Evolutionary conservation across 2,797 vertebrate species (phyloP), one percentile per base, ranked within the genome.

Genomic region (Ctenopoma kingsleyae): DNA sequence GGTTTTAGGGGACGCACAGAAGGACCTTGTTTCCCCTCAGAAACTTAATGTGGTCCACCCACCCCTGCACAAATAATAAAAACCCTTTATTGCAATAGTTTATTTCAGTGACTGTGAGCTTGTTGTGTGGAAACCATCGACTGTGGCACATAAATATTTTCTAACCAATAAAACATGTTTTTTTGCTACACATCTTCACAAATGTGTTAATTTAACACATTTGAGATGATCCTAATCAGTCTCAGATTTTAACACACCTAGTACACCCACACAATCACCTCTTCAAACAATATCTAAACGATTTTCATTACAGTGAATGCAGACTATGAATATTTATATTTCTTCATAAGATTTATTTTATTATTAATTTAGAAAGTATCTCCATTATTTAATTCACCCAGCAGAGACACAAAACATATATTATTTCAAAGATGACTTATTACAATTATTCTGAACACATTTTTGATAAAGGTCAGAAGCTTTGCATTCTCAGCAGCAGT

Each of bases 1-100:
- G 84, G 48, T 82, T 86, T 82, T 76, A 64, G 35, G 48, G 67
- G 81, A 62, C 48, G 76, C 79, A 81, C 78, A 67, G 57, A 40
- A 62, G 66, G 38, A 10, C n/a, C 44, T 23, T 51, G 38, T 41
- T 44, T 19, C 12, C 25, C 30, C 13, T 8, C 0, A 50, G 35
- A 64, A 75, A 63, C 72, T 75, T 81, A 25, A 6, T 44, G 71
- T 36, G 78, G 71, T 63, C 79, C 78, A 83, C 74, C 70, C 74
- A 71, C 60, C 73, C 47, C 3, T 50, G 12, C 22, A 46, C 35
- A 65, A 53, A 78, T 38, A 61, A 71, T 36, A 46, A 20, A 54
- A 50, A 49, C 17, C 10, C 6, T 38, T 58, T 62, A 62, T 8
- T 47, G 22, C 27, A 7, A 15, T 9, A 5, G 5, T 8, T 58